phyloP scores from a whole-genome alignment of 2,888 invertebrate genomes.

The Saturnia pavonia region DNA sequence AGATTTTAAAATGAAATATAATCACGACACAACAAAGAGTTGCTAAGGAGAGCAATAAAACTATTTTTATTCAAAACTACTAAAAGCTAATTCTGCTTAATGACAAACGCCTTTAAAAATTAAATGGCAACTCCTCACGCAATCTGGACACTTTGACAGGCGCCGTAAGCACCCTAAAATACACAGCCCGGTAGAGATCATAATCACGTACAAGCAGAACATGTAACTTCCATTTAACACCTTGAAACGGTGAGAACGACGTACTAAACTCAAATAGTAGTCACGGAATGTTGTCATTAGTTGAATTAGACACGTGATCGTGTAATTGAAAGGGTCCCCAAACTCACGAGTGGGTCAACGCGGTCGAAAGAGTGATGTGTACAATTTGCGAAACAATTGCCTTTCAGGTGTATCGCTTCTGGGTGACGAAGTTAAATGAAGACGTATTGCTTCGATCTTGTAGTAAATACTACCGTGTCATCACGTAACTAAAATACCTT shows the following conservation, averaged over 20 bases:
- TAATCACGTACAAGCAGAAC: conserved; percentile 52
- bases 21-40: conserved; percentile 7
- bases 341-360: conserved; percentile 37
- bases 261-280: conserved; percentile 54
- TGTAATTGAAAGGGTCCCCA: conserved; percentile 51
- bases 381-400: conserved; percentile 49
- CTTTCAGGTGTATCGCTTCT: conserved; percentile 38
- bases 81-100: conserved; percentile 14
- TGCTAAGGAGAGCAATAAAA: conserved; percentile 9
- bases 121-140: conserved; percentile 36
- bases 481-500: not conserved
- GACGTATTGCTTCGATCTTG: conserved; percentile 6
- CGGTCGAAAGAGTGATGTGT: conserved; percentile 41
- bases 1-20: not conserved
- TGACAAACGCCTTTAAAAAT: conserved; percentile 37
- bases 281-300: conserved; percentile 64
- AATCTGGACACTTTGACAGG: conserved; percentile 31
- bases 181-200: conserved; percentile 45
- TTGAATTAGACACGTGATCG: conserved; percentile 57
- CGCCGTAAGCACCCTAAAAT: conserved; percentile 33
- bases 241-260: conserved; percentile 50
- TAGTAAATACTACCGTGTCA: not conserved
- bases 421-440: conserved; percentile 12
- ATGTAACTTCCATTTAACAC: conserved; percentile 72
- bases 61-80: conserved; percentile 6